phyloP scores from a whole-genome alignment of 2,888 invertebrate genomes.

The Nasonovia ribisnigri region DNA sequence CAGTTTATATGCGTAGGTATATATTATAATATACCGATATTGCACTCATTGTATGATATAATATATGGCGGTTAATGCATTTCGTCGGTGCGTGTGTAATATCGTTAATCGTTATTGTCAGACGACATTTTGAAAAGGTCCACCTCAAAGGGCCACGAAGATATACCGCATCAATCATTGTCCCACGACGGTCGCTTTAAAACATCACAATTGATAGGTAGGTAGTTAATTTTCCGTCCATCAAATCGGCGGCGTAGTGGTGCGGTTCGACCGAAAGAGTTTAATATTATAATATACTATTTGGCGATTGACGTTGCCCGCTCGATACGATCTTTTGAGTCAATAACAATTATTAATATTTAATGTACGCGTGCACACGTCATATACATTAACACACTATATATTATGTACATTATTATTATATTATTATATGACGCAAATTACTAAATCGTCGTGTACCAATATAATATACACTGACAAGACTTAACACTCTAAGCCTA shows the following conservation, averaged over 20 bases:
- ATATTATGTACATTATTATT: neutral
- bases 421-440: neutral
- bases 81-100: neutral
- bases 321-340: neutral
- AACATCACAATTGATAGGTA: neutral
- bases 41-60: neutral
- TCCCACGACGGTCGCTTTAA: neutral
- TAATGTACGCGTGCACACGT: neutral
- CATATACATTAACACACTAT: neutral
- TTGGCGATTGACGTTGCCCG: neutral
- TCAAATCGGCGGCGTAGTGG: neutral
- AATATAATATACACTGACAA: neutral
- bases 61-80: neutral
- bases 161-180: neutral
- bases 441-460: neutral
- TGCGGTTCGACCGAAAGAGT: neutral
- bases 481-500: constrained; percentile 31
- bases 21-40: neutral
- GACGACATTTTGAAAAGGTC: neutral
- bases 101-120: neutral
- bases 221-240: neutral
- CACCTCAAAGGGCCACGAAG: neutral
- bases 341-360: constrained; percentile 20
- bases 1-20: neutral
- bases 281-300: neutral